Evolutionary conservation across 2,888 invertebrate genomes (phyloP).

Genomic region (Pseudanteris insignis): DNA sequence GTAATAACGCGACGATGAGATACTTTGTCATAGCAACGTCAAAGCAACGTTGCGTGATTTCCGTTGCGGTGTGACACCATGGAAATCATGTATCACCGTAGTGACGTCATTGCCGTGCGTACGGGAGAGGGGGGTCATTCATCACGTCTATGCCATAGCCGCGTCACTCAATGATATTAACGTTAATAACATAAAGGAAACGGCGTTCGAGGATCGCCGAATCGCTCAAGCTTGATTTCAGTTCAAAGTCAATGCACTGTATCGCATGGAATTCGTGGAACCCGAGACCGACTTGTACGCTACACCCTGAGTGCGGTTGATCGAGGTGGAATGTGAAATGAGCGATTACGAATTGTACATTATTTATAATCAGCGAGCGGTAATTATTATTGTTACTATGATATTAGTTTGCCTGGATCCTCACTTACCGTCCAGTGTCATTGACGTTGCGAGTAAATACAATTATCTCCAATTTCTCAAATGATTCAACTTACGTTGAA

Average conservation of each 20-base stretch:
- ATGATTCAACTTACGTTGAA: too few relatives aligned
- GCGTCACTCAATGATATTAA: conserved; percentile 19
- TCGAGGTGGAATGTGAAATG: too few relatives aligned
- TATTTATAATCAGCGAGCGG: too few relatives aligned
- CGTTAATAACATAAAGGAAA: conserved; percentile 8
- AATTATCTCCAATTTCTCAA: too few relatives aligned
- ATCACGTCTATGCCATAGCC: conserved; percentile 18
- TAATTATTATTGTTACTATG: too few relatives aligned
- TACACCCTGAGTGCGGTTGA: too few relatives aligned
- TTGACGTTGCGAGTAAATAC: too few relatives aligned
- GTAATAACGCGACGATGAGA: conserved; percentile 27
- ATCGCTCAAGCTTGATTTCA: neutral
- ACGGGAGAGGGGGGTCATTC: conserved; percentile 39
- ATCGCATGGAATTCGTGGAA: too few relatives aligned
- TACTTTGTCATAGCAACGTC: conserved; percentile 34
- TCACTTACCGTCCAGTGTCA: too few relatives aligned
- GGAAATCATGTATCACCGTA: conserved; percentile 37
- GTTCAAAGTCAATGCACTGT: neutral
- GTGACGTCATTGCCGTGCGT: conserved; percentile 33
- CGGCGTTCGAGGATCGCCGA: neutral
- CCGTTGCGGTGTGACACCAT: conserved; percentile 33
- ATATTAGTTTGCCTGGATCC: too few relatives aligned
- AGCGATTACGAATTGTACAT: too few relatives aligned
- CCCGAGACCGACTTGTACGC: too few relatives aligned
- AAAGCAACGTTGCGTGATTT: conserved; percentile 38